Percentiles rank a stretch among this genome's conserved stretches.
phyloP scores from a whole-genome alignment of 2,888 invertebrate species.

The Resseliella maxima region DNA sequence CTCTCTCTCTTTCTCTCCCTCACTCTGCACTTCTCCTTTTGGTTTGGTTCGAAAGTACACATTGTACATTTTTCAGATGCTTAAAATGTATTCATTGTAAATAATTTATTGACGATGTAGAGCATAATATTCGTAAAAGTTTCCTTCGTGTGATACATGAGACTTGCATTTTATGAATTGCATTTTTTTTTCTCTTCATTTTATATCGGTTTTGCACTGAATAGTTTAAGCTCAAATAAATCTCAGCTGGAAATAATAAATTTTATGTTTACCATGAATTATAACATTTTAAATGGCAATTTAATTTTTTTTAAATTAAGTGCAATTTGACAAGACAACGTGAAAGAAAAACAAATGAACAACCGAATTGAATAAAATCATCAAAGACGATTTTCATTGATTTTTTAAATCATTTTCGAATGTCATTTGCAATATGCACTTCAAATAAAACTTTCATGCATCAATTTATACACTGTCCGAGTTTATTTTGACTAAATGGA shows the following conservation, averaged over 20 bases:
- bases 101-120: conserved; percentile 6
- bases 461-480: background rate
- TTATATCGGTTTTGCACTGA: background rate
- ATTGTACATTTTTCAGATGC: background rate
- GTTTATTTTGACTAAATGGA: background rate
- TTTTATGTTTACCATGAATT: background rate
- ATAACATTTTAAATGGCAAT: background rate
- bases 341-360: too few species aligned
- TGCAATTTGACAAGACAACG: background rate
- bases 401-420: background rate
- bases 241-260: background rate
- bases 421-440: background rate
- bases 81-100: background rate
- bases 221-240: background rate
- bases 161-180: background rate
- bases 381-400: background rate
- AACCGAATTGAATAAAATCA: background rate
- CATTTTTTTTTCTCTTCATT: background rate
- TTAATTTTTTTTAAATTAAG: too few species aligned
- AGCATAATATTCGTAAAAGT: background rate
- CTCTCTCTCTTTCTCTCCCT: too few species aligned
- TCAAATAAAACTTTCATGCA: background rate
- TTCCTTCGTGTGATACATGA: background rate
- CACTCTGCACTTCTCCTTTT: too few species aligned
- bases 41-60: background rate